A percentile compares a stretch with the other conserved stretches of the same genome.
These are phyloP conservation scores for Pseudochaenichthys georgianus DNA, from an alignment of 2,797 vertebrate genomes.

Conservation along the genomic window DNA sequence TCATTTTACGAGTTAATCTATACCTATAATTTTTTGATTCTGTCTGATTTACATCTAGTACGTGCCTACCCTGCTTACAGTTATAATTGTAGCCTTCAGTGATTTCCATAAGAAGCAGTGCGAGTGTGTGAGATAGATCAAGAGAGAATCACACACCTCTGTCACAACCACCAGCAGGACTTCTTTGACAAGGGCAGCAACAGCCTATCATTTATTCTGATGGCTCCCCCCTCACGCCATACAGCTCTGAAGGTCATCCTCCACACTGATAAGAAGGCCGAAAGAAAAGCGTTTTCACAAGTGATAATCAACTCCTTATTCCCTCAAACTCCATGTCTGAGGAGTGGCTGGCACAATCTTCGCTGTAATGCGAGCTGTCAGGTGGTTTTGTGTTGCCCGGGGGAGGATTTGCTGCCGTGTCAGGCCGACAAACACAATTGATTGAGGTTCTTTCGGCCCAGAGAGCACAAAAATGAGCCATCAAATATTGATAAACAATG, in stretches of 20 bases:
- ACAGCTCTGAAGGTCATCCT: slow-evolving; percentile 77
- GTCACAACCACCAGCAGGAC: slow-evolving; percentile 65
- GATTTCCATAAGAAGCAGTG: slow-evolving; percentile 19
- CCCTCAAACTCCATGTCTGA: slow-evolving; percentile 63
- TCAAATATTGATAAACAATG: slow-evolving; percentile 58
- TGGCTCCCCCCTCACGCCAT: slow-evolving; percentile 50
- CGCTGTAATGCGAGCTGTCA: slow-evolving; percentile 48
- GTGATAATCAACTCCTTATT: slow-evolving; percentile 74
- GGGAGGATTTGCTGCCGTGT: slow-evolving; percentile 47
- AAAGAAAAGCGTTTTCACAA: slow-evolving; percentile 67
- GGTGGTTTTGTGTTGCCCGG: slow-evolving; percentile 33
- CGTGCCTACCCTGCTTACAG: slow-evolving; percentile 19
- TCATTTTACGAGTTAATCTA: slow-evolving; percentile 51
- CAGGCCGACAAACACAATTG: slow-evolving; percentile 53
- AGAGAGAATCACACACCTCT: slow-evolving; percentile 43
- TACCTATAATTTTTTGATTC: slow-evolving; percentile 37
- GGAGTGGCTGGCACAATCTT: slow-evolving; percentile 31
- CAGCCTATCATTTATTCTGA: slow-evolving; percentile 80
- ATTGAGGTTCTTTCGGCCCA: slow-evolving; percentile 53
- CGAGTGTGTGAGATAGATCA: slow-evolving; percentile 19
- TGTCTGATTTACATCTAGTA: slow-evolving; percentile 51
- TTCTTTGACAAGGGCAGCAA: slow-evolving; percentile 71
- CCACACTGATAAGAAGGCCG: slow-evolving; percentile 66
- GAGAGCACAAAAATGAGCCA: slow-evolving; percentile 42
- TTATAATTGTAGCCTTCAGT: slow-evolving; percentile 43